Base-by-base conservation (phyloP, 2,113 vertebrate genomes). In the Merops nubicus region DNA sequence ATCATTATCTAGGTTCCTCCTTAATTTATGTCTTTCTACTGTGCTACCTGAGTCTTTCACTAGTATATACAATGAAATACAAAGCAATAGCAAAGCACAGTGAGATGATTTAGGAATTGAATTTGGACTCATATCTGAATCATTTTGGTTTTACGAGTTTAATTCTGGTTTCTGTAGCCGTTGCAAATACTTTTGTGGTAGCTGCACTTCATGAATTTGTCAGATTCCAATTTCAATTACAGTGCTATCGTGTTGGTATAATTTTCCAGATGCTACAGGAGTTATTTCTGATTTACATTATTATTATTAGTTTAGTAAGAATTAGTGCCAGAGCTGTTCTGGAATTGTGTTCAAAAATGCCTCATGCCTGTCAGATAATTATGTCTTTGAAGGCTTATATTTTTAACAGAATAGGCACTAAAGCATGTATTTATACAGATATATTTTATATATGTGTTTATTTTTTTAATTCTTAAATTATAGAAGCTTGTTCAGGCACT, bases 251-350 rank as follows among this genome's bases (percentile, higher is more conserved):
- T 20, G 33, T 60, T 89, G 29, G 8, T 14, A 62, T 79, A 85
- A 91, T 88, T 93, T 94, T 25, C 62, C n/a, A 88, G 20, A 57
- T 76, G 54, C 29, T 85, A 38, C 12, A 40, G 20, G 22, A 83
- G 15, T 79, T 77, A 65, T 40, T 93, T 91, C 74, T 93, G 45
- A 94, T 91, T 96, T 96, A 95, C 50, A 63, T 69, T 74, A 86
- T 38, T 74, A 86, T 38, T 79, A 87, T 89, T 86, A 69, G 33
- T 92, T 95, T 86, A 77, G 38, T 31, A 88, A 92, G 56, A 91
- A 85, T 80, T 73, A 75, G 36, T 60, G 33, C 20, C 31, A 93
- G 17, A 50, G 29, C 15, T 73, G 65, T 72, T 94, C 67, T 85
- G 64, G 54, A 97, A 92, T 15, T 54, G 4, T 60, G 42, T 65